Conservation (phyloP, 2,113 vertebrate genomes). For the Isichthys henryi region DNA sequence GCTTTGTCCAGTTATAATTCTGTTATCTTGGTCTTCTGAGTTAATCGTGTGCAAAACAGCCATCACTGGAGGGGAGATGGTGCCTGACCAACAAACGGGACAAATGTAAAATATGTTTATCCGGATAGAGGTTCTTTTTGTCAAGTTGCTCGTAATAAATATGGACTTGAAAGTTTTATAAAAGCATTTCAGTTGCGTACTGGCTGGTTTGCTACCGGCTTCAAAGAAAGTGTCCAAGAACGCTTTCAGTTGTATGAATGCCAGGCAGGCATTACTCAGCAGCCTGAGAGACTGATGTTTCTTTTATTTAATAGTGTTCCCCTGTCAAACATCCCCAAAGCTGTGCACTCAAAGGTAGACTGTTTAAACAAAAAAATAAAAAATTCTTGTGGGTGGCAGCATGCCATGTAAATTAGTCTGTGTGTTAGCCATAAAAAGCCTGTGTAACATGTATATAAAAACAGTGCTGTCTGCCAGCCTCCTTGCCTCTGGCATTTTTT, state of each 20-base stretch:
- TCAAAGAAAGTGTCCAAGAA: not conserved
- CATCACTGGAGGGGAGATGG: not conserved
- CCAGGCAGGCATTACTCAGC: not conserved
- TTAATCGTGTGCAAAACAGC: slow-evolving; percentile 60
- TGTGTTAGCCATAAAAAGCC: not conserved
- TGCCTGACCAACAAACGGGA: not conserved
- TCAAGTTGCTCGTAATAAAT: not conserved
- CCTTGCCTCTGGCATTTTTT: not conserved
- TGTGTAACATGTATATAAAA: not conserved
- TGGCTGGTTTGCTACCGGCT: not conserved
- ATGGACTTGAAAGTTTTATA: not conserved
- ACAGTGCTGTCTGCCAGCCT: not conserved
- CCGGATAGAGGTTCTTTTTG: not conserved
- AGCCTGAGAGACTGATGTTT: not conserved
- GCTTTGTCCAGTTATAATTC: slow-evolving; percentile 65
- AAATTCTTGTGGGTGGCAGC: not conserved
- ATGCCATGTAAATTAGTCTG: not conserved
- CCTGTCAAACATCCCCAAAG: not conserved
- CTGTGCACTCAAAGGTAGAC: not conserved
- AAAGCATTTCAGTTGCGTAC: not conserved
- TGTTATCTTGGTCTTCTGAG: slow-evolving; percentile 63
- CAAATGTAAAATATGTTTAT: not conserved
- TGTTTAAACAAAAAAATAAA: not conserved
- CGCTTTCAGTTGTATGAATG: not conserved
- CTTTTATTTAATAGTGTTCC: not conserved